Conservation (phyloP, 2,888 invertebrate genomes). For the Alloscopus bannaensis region DNA sequence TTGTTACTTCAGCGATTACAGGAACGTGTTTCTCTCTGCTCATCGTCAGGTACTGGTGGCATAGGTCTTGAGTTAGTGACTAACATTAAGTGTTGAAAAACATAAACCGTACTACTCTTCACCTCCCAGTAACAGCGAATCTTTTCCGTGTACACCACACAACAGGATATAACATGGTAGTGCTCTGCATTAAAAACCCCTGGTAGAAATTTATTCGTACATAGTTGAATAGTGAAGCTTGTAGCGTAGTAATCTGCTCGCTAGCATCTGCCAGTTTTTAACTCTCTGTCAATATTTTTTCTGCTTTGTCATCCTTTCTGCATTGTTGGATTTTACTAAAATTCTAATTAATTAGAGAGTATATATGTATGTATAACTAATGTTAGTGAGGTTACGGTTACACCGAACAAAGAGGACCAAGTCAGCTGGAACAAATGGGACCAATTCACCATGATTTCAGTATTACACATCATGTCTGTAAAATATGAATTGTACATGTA, state of each 20-base stretch:
- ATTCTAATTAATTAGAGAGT: neutral
- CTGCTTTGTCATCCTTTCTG: neutral
- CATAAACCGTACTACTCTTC: too few relatives aligned
- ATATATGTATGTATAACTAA: neutral
- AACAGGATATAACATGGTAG: too few relatives aligned
- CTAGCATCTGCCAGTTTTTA: neutral
- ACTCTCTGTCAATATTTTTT: neutral
- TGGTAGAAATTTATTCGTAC: neutral
- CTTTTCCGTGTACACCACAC: too few relatives aligned
- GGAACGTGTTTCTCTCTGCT: too few relatives aligned
- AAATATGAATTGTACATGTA: neutral
- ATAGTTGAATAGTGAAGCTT: neutral
- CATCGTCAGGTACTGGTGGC: too few relatives aligned
- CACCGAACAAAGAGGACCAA: conserved; percentile 64
- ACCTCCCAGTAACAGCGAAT: too few relatives aligned
- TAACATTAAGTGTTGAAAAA: too few relatives aligned
- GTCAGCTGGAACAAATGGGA: conserved; percentile 72
- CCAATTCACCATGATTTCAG: conserved; percentile 64
- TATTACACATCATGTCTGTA: neutral
- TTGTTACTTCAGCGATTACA: too few relatives aligned
- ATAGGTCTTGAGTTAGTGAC: too few relatives aligned
- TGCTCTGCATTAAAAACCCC: too few relatives aligned
- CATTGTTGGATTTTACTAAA: neutral
- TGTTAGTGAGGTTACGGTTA: neutral
- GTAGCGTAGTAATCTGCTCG: neutral